Evolutionary conservation across 2,888 invertebrate genomes (phyloP).

Genomic region (Ormyrus nitidulus): DNA sequence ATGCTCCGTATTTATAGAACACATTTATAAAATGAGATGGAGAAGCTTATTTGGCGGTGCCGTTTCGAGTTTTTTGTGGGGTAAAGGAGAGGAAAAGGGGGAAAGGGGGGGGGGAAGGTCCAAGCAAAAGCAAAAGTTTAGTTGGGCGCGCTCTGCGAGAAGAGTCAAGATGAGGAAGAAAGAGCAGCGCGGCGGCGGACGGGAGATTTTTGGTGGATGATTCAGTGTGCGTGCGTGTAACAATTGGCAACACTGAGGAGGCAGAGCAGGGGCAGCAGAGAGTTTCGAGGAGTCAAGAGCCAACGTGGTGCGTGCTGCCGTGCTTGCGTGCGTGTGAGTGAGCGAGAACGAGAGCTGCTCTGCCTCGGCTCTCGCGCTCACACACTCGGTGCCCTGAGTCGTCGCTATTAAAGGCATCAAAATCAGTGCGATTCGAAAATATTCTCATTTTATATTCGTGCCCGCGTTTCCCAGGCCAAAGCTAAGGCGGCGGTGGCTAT

Average conservation of each 20-base stretch:
- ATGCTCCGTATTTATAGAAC: conserved; percentile 49
- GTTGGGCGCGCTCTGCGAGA: neutral
- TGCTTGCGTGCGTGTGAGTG: neutral
- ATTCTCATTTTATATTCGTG: conserved; percentile 70
- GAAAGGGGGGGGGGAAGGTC: no score
- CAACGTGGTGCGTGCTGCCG: neutral
- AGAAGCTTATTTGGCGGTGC: conserved; percentile 51
- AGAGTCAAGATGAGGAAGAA: conserved; percentile 25
- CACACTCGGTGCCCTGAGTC: conserved; percentile 28
- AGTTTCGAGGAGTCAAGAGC: conserved; percentile 1
- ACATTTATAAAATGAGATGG: conserved; percentile 54
- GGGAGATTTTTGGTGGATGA: conserved; percentile 52
- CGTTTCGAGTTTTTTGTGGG: conserved; percentile 2
- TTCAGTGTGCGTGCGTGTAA: conserved; percentile 37
- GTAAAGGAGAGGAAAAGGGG: no score
- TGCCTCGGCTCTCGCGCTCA: conserved; percentile 31
- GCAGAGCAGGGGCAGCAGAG: neutral
- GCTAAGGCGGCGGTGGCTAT: neutral
- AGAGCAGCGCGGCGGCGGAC: neutral
- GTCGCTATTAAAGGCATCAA: conserved; percentile 63
- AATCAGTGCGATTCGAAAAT: conserved; percentile 69
- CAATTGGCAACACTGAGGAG: conserved; percentile 54
- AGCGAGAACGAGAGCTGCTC: conserved; percentile 4
- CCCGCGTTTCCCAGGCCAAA: conserved; percentile 53
- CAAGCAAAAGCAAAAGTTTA: conserved; percentile 6